Base-by-base conservation (phyloP, 2,797 vertebrate genomes). In the Apogon talboti region DNA sequence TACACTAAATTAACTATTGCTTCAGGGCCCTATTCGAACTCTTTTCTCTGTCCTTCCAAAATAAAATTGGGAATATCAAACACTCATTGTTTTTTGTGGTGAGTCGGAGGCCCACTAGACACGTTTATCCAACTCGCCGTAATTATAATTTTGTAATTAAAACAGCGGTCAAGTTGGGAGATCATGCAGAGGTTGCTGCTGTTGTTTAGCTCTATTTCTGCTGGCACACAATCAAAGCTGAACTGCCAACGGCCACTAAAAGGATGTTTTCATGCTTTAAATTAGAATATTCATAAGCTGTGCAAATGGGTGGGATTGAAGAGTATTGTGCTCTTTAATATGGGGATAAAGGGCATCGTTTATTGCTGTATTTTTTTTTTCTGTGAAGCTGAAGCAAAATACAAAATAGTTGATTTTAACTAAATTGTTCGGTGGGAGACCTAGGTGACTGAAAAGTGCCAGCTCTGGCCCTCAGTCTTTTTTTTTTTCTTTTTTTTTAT, bases 71-170 rank as follows among this genome's bases (percentile, higher is more conserved):
- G 40, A 67, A 47, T 57, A 66, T 77, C 68, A 76, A 59, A 64
- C 51, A 66, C 47, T 24, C 11, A 38, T 53, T 53, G 35, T 51
- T 40, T 55, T 70, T 54, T 14, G 24, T 28, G 28, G 53, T 9
- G 16, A 38, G 58, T 51, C 38, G 28, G 15, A 58, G 59, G 67
- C 71, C 74, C 74, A 64, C 40, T 60, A 68, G 82, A 83, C 72
- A 63, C 73, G 71, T 82, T 84, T 80, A 79, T 74, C 68, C 76
- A 56, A 66, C 76, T 71, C 67, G 46, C 79, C 37, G 13, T 85
- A 86, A 86, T 89, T 86, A 83, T 82, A 81, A 73, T 82, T 85
- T 83, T 78, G 76, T 85, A 89, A 87, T 90, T 89, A 88, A 87
- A 89, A 82, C 65, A 67, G 78, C 72, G 80, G 87, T 88, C 86